These are phyloP conservation scores for Phragmatobia fuliginosa DNA, from an alignment of 2,888 invertebrate species.

Conservation along the genomic window DNA sequence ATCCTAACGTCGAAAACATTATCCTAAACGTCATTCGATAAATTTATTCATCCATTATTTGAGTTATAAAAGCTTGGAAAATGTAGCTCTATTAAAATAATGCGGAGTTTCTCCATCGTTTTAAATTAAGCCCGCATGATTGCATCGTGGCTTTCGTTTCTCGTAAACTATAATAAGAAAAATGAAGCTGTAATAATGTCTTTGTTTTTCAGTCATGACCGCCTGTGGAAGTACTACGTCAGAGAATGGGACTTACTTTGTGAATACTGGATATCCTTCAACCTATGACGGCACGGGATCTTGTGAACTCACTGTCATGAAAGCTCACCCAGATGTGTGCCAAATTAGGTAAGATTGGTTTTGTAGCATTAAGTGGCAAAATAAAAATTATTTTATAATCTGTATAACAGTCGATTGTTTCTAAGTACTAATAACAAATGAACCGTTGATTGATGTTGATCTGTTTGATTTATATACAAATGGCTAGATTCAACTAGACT, in stretches of 20 bases:
- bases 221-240: slow-evolving; percentile 92
- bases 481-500: not conserved
- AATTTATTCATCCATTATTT: not conserved
- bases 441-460: too few species aligned
- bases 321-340: slow-evolving; percentile 92
- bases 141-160: not conserved
- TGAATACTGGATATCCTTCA: slow-evolving; percentile 92
- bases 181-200: not conserved
- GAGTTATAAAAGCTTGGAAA: not conserved
- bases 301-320: slow-evolving; percentile 93
- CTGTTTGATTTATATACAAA: not conserved
- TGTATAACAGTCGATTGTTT: not conserved
- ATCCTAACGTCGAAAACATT: not conserved
- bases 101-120: not conserved
- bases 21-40: not conserved
- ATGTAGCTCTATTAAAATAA: not conserved
- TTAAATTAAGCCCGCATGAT: not conserved
- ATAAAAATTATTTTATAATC: not conserved
- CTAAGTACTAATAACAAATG: not conserved
- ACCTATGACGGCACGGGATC: slow-evolving; percentile 92
- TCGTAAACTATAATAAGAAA: not conserved
- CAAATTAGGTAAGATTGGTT: slow-evolving; percentile 92
- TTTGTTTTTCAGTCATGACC: slow-evolving; percentile 88
- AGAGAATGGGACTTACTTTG: slow-evolving; percentile 95
- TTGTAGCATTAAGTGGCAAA: not conserved